These are phyloP conservation scores for Choloepus didactylus DNA, from an alignment of 2,797 vertebrate species.

Conservation along the genomic window DNA sequence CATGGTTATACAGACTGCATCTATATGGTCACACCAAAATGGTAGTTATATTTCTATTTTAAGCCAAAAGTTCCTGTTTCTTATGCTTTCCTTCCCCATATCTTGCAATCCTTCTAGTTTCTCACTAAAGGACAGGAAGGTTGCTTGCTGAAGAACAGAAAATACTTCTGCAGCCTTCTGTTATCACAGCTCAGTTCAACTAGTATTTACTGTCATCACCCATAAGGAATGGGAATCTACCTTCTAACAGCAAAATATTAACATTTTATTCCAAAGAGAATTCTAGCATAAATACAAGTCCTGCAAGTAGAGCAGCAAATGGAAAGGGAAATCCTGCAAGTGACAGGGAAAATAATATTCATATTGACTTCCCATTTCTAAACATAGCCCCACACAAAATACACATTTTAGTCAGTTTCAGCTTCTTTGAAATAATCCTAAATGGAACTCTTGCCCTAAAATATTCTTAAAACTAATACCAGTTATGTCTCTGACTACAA, in stretches of 20 bases:
- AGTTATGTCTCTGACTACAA: slow-evolving; percentile 13
- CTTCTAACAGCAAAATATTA: slow-evolving; percentile 55
- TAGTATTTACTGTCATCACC: not conserved
- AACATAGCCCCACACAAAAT: slow-evolving; percentile 20
- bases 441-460: slow-evolving; percentile 38
- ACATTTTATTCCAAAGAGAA: not conserved
- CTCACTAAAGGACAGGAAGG: slow-evolving; percentile 10
- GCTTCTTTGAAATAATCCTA: slow-evolving; percentile 41
- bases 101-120: slow-evolving; percentile 43
- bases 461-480: slow-evolving; percentile 57
- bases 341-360: slow-evolving; percentile 49
- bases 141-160: slow-evolving; percentile 28
- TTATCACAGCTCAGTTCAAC: slow-evolving; percentile 8
- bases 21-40: slow-evolving; percentile 63
- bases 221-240: not conserved
- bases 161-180: not conserved
- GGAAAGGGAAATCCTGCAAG: not conserved
- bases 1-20: slow-evolving; percentile 44
- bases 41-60: slow-evolving; percentile 52
- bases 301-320: not conserved
- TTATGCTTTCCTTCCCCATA: slow-evolving; percentile 10
- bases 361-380: slow-evolving; percentile 56
- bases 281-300: not conserved
- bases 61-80: not conserved
- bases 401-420: slow-evolving; percentile 56